These are phyloP conservation scores for Abrostola tripartita DNA, from an alignment of 2,888 invertebrate species.

Conservation along the genomic window DNA sequence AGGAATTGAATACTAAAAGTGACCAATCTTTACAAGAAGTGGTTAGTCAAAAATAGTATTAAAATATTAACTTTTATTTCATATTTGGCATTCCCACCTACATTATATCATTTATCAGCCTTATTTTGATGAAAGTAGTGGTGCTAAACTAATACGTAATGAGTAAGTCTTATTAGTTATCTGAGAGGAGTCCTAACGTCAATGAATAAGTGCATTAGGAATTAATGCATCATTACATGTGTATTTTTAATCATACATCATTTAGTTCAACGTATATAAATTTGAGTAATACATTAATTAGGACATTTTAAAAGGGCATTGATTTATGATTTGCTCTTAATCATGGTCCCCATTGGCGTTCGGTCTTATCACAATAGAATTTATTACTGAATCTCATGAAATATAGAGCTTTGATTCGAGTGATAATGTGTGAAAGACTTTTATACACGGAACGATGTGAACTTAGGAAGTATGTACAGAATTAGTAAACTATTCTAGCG, in stretches of 20 bases:
- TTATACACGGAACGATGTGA: slow-evolving; percentile 19
- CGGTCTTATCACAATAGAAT: slow-evolving; percentile 30
- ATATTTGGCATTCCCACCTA: slow-evolving; percentile 66
- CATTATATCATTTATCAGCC: slow-evolving; percentile 43
- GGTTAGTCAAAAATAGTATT: slow-evolving; percentile 44
- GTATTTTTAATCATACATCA: slow-evolving; percentile 19
- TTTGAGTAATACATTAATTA: neutral
- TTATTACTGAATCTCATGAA: slow-evolving; percentile 46
- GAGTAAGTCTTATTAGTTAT: slow-evolving; percentile 32
- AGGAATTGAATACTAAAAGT: slow-evolving; percentile 6
- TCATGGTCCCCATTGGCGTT: slow-evolving; percentile 22
- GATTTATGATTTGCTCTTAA: neutral
- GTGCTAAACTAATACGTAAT: slow-evolving; percentile 61
- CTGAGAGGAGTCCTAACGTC: slow-evolving; percentile 34
- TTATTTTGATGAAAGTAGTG: slow-evolving; percentile 61
- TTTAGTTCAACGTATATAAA: slow-evolving; percentile 34
- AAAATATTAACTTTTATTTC: slow-evolving; percentile 44
- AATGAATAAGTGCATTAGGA: slow-evolving; percentile 10
- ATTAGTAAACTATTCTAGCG: slow-evolving; percentile 21
- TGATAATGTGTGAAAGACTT: slow-evolving; percentile 30
- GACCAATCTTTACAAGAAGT: slow-evolving; percentile 20
- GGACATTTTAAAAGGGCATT: neutral
- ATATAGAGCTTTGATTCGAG: slow-evolving; percentile 23
- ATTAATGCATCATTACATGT: slow-evolving; percentile 11
- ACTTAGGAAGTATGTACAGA: slow-evolving; percentile 40